Evolutionary conservation across 2,888 invertebrate species (phyloP).

Genomic region (Nemurella pictetii): DNA sequence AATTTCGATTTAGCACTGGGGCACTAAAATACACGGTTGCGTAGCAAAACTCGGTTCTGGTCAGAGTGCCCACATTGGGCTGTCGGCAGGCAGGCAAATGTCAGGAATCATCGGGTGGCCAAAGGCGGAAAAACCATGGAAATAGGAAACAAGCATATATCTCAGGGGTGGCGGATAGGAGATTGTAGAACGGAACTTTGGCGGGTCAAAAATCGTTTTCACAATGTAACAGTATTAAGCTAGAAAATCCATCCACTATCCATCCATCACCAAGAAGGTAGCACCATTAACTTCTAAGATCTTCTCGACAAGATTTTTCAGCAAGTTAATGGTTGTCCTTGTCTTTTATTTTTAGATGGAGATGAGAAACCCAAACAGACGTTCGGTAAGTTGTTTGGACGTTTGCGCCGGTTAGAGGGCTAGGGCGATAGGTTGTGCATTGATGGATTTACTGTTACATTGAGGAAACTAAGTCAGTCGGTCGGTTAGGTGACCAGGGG

Average conservation of each 20-base stretch:
- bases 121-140: no score
- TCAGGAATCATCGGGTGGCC: no score
- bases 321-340: slow-evolving; percentile 31
- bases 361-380: slow-evolving; percentile 44
- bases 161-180: no score
- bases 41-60: no score
- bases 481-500: no score
- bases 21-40: no score
- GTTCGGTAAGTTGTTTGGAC: slow-evolving; percentile 42
- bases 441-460: slow-evolving; percentile 32
- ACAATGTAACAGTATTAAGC: slow-evolving; percentile 7
- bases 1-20: no score
- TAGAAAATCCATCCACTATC: background rate
- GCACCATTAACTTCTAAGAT: slow-evolving; percentile 33
- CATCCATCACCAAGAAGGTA: background rate
- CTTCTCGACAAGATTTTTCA: slow-evolving; percentile 33
- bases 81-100: no score
- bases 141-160: no score
- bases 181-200: no score
- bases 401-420: slow-evolving; percentile 33
- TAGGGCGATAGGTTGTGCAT: slow-evolving; percentile 33
- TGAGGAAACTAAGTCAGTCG: slow-evolving; percentile 38
- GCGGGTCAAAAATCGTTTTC: slow-evolving; percentile 24
- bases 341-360: slow-evolving; percentile 43
- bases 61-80: no score